These are phyloP conservation scores for Astyanax mexicanus DNA, from an alignment of 2,797 vertebrate genomes.

Conservation along the genomic window DNA sequence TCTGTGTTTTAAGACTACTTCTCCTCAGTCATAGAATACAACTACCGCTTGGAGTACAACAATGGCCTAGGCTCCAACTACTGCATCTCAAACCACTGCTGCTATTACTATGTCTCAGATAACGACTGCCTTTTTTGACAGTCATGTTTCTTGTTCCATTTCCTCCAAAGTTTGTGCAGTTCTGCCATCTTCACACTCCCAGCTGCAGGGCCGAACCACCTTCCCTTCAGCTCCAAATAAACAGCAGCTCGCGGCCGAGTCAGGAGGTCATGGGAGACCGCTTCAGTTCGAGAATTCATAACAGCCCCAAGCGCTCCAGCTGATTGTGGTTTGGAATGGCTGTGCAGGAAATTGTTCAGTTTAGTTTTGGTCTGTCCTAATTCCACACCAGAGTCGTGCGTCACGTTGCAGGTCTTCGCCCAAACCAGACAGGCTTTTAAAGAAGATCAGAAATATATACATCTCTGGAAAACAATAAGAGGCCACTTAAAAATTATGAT, in stretches of 20 bases:
- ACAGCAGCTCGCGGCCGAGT: not conserved
- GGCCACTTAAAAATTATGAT: too few species aligned
- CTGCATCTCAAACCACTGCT: too few species aligned
- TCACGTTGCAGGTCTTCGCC: slow-evolving; percentile 25
- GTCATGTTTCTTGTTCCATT: too few species aligned
- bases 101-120: too few species aligned
- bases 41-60: too few species aligned
- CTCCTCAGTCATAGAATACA: too few species aligned
- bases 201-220: not conserved
- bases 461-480: too few species aligned
- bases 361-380: slow-evolving; percentile 31
- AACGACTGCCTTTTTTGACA: too few species aligned
- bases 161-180: not conserved
- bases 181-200: not conserved
- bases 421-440: slow-evolving; percentile 28
- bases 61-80: too few species aligned
- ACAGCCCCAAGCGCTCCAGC: not conserved
- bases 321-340: slow-evolving; percentile 6
- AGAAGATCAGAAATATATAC: too few species aligned
- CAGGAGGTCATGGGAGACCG: not conserved
- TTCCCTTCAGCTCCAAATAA: not conserved
- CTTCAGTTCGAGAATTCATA: not conserved
- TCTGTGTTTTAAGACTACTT: too few species aligned
- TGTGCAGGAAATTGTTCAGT: slow-evolving; percentile 35
- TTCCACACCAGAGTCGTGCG: slow-evolving; percentile 5